Percentiles rank a stretch among this genome's conserved stretches.
phyloP scores from a whole-genome alignment of 2,888 invertebrate species.

The Dynastes maya region DNA sequence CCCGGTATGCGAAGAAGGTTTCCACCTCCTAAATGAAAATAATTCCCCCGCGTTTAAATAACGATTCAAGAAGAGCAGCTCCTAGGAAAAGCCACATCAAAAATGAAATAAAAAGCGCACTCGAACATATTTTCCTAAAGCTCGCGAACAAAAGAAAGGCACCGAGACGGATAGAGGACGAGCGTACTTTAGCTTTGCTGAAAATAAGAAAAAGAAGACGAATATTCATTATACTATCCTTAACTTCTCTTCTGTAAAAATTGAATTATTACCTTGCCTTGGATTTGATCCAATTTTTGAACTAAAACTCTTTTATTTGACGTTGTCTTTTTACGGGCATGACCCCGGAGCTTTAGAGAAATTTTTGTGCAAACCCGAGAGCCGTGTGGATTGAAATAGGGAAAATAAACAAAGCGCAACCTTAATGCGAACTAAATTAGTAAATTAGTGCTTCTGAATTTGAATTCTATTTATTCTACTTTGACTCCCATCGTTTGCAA shows the following conservation, averaged over 20 bases:
- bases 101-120: slow-evolving; percentile 40
- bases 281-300: slow-evolving; percentile 45
- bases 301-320: slow-evolving; percentile 22
- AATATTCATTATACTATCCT: slow-evolving; percentile 50
- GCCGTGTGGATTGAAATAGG: neutral
- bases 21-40: slow-evolving; percentile 5
- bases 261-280: slow-evolving; percentile 51
- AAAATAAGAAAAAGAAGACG: slow-evolving; percentile 34
- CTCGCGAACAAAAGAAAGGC: slow-evolving; percentile 24
- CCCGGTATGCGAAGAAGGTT: neutral
- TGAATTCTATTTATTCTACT: neutral
- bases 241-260: slow-evolving; percentile 47
- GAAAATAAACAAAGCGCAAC: slow-evolving; percentile 8
- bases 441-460: neutral
- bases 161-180: slow-evolving; percentile 33
- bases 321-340: slow-evolving; percentile 7
- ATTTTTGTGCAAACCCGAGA: neutral
- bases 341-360: slow-evolving; percentile 4
- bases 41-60: slow-evolving; percentile 32
- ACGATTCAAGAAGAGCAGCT: slow-evolving; percentile 21
- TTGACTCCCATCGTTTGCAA: neutral
- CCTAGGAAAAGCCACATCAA: slow-evolving; percentile 11
- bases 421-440: slow-evolving; percentile 13
- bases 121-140: slow-evolving; percentile 36
- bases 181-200: slow-evolving; percentile 26